Evolutionary conservation across 2,888 invertebrate species (phyloP).

Genomic region (Podabrus alpinus): DNA sequence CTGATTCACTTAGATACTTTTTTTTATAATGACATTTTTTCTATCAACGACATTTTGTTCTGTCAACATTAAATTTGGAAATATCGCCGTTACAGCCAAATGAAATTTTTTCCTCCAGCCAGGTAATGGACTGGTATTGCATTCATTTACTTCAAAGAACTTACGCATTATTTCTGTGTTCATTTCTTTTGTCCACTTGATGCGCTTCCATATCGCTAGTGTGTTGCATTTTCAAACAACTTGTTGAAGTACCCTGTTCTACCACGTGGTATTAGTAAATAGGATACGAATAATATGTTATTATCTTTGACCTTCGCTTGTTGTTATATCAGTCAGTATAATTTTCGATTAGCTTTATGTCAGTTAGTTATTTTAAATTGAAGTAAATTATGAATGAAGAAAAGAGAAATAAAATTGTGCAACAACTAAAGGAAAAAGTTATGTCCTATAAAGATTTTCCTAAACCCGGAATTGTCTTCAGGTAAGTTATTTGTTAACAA

Average conservation of each 20-base stretch:
- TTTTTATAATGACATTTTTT: too few species aligned
- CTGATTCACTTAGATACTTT: too few species aligned
- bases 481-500: slow-evolving; percentile 62
- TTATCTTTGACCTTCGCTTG: background rate
- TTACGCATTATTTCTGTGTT: too few species aligned
- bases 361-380: background rate
- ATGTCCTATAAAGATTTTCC: slow-evolving; percentile 79
- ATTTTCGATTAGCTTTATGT: background rate
- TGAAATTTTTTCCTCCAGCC: too few species aligned
- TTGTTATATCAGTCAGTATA: background rate
- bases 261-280: background rate
- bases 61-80: too few species aligned
- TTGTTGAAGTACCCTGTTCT: background rate
- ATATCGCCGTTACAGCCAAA: too few species aligned
- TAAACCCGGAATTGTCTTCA: slow-evolving; percentile 80
- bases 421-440: background rate
- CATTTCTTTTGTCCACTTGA: too few species aligned
- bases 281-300: background rate
- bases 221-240: background rate
- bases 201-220: too few species aligned
- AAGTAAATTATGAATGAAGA: background rate
- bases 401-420: background rate
- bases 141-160: too few species aligned
- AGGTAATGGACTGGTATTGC: too few species aligned
- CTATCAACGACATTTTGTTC: too few species aligned